Base-by-base conservation (phyloP, 2,113 vertebrate genomes). In the Dasyprocta punctata region DNA sequence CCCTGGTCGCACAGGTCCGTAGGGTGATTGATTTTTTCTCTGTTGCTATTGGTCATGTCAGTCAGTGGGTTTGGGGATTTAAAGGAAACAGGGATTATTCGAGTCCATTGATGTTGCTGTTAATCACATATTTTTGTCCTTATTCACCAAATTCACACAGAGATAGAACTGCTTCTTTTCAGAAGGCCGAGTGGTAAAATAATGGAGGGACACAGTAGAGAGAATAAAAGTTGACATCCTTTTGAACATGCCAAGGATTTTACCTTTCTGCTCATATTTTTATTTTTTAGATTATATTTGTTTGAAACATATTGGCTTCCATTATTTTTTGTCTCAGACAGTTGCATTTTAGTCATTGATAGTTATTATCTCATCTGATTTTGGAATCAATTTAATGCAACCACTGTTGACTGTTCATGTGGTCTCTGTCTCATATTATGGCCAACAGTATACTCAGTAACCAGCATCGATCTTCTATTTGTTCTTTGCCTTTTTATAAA, bases 21-120 rank as follows among this genome's bases (percentile, higher is more conserved):
- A 84, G 94, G 86, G 26, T 95, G 94, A 89, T 88, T 92, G 97
- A 97, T 94, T 96, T 96, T 96, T 96, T 71, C 85, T 67, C 80
- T 94, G 61, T 77, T 90, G 44, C 56, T 93, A 49, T 84, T 98
- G 88, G 86, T 97, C 78, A 75, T 86, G 94, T 52, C 58, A 96
- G 60, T 12, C 80, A 95, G 33, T 86, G 71, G 14, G 83, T 24
- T 86, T 90, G 89, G n/a, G 71, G 12, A 36, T 84, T 93, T 86
- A 90, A 87, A 52, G n/a, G 82, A 93, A 92, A 54, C 19, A 73
- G 4, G 33, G 6, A 38, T 84, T 81, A 52, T 82, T 78, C 10
- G 38, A 78, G 26, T 36, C 14, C 47, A 88, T 5, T 54, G 28
- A 41, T 77, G 10, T 41, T 47, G 44, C 28, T 95, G 28, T 12